phyloP scores from a whole-genome alignment of 2,888 invertebrate species.

The Diarsia mendica region DNA sequence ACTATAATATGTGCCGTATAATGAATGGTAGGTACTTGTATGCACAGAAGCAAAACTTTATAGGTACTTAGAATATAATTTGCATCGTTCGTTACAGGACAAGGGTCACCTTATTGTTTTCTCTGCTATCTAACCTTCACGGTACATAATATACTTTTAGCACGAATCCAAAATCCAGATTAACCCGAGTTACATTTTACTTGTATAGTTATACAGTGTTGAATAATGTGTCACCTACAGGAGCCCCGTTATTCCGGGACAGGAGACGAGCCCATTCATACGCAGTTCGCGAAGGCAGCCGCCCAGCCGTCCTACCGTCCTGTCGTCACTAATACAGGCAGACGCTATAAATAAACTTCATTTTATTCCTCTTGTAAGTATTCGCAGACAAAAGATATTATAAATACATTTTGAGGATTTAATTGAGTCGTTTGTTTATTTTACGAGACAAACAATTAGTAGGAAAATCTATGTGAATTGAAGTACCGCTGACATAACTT shows the following conservation, averaged over 20 bases:
- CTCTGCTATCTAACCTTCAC: conserved; percentile 3
- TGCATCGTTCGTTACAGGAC: not conserved
- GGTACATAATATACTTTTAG: not conserved
- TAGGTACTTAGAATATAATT: not conserved
- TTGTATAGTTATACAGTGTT: conserved; percentile 8
- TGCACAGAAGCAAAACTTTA: not conserved
- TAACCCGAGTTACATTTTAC: conserved; percentile 4
- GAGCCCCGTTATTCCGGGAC: conserved; percentile 66
- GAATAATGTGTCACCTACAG: conserved; percentile 40
- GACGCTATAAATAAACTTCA: conserved; percentile 63
- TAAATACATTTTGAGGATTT: conserved; percentile 41
- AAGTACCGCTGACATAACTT: not conserved
- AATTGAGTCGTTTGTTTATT: conserved; percentile 15
- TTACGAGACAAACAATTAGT: not conserved
- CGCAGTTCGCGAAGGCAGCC: conserved; percentile 46
- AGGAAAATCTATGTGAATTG: not conserved
- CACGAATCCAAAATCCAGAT: not conserved
- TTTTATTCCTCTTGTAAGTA: conserved; percentile 60
- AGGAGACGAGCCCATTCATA: conserved; percentile 60
- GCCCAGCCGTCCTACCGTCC: conserved; percentile 22
- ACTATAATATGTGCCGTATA: conserved; percentile 2
- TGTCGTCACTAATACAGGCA: conserved; percentile 55
- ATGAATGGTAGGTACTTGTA: not conserved
- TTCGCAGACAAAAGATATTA: conserved; percentile 55
- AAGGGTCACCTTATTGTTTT: conserved; percentile 2